Percentiles rank a stretch among this genome's conserved stretches.
phyloP scores from a whole-genome alignment of 2,797 vertebrate species.

The Cebuella pygmaea region DNA sequence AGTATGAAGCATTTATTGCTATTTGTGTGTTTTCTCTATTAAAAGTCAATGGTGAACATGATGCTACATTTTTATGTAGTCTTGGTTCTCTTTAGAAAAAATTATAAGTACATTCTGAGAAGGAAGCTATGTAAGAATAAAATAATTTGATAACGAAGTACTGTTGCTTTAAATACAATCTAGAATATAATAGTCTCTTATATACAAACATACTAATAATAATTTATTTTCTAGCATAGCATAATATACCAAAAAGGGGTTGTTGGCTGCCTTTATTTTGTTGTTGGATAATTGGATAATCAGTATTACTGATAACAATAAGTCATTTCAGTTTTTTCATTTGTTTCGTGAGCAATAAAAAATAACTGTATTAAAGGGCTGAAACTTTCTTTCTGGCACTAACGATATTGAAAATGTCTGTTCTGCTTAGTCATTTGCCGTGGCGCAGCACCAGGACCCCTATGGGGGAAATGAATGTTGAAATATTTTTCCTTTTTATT shows the following conservation, averaged over 20 bases:
- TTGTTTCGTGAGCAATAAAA: slow-evolving; percentile 51
- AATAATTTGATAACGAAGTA: background rate
- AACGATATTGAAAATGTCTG: background rate
- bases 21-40: background rate
- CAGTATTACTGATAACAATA: slow-evolving; percentile 3
- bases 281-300: slow-evolving; percentile 7
- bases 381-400: background rate
- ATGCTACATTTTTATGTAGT: background rate
- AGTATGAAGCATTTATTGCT: background rate
- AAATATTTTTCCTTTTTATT: slow-evolving; percentile 55
- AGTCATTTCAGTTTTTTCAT: slow-evolving; percentile 52
- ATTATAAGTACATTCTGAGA: background rate
- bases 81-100: background rate
- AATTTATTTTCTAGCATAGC: slow-evolving; percentile 2
- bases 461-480: slow-evolving; percentile 22
- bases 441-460: background rate
- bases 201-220: background rate
- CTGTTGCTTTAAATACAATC: background rate
- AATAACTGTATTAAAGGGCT: background rate
- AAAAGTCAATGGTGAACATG: background rate
- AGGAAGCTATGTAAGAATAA: background rate
- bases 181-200: background rate
- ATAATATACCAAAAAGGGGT: background rate
- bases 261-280: slow-evolving; percentile 29
- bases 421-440: background rate